Conservation (phyloP, 2,113 vertebrate species). For the Spea bombifrons region DNA sequence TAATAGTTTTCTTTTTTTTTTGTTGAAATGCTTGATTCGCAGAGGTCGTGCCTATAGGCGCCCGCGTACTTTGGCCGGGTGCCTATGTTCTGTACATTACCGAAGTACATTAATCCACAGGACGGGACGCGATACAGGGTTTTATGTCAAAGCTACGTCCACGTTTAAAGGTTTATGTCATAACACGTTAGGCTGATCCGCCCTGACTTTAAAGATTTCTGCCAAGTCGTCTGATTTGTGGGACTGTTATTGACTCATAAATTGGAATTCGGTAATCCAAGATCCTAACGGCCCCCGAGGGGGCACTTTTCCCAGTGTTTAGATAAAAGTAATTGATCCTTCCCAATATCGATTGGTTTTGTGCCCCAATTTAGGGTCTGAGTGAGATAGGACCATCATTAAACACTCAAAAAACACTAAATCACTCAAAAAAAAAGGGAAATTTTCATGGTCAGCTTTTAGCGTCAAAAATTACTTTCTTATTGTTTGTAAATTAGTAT, state of each 20-base stretch:
- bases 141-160: conserved; percentile 1
- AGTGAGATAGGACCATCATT: no score
- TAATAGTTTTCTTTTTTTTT: not conserved
- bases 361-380: no score
- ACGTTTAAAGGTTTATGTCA: not conserved
- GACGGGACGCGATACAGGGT: not conserved
- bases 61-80: not conserved
- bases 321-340: no score
- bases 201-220: not conserved
- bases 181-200: not conserved
- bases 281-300: not conserved
- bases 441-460: no score
- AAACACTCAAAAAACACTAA: no score
- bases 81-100: not conserved
- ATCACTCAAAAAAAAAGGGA: no score
- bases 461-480: no score
- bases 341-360: no score
- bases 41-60: not conserved
- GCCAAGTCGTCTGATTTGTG: not conserved
- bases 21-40: not conserved
- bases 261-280: not conserved
- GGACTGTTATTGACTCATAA: not conserved
- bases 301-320: no score
- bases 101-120: not conserved
- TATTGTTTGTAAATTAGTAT: no score